Conservation (phyloP, 2,797 vertebrate species). For the Crocidura indochinensis region DNA sequence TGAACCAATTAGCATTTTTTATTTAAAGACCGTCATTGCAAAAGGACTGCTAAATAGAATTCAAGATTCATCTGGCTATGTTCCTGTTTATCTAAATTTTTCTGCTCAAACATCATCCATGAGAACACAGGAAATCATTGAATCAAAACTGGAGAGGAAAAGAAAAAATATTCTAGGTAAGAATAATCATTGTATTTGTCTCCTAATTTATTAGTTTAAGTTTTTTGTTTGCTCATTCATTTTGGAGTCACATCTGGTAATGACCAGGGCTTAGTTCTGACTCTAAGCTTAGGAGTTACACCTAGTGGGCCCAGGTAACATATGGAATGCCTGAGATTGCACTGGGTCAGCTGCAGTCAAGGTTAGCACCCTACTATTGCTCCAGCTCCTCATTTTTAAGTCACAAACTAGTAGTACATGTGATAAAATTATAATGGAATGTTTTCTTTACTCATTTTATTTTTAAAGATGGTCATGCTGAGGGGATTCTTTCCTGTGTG, state of each 20-base stretch:
- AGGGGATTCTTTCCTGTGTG: background rate
- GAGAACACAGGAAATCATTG: constrained; percentile 94
- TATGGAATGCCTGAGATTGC: too few species aligned
- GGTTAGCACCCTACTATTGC: too few species aligned
- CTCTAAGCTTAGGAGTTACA: too few species aligned
- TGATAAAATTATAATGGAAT: constrained; percentile 28
- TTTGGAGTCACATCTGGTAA: too few species aligned
- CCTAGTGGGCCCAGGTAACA: too few species aligned
- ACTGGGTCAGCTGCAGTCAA: too few species aligned
- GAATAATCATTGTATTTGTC: constrained; percentile 36
- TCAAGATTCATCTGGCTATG: constrained; percentile 91
- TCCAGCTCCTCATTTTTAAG: background rate
- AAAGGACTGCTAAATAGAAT: constrained; percentile 92
- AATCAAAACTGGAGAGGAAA: constrained; percentile 95
- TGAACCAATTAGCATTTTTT: constrained; percentile 53
- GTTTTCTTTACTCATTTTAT: constrained; percentile 56
- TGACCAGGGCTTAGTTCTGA: too few species aligned
- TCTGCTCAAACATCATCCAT: constrained; percentile 94
- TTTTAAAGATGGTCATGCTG: constrained; percentile 12
- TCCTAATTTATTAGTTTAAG: background rate
- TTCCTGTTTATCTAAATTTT: constrained; percentile 94
- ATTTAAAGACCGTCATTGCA: constrained; percentile 92
- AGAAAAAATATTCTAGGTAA: constrained; percentile 94
- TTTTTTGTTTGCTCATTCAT: too few species aligned
- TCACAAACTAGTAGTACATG: background rate